Conservation (phyloP, 1,140 invertebrate genomes). For the Leptoteleia sp. region DNA sequence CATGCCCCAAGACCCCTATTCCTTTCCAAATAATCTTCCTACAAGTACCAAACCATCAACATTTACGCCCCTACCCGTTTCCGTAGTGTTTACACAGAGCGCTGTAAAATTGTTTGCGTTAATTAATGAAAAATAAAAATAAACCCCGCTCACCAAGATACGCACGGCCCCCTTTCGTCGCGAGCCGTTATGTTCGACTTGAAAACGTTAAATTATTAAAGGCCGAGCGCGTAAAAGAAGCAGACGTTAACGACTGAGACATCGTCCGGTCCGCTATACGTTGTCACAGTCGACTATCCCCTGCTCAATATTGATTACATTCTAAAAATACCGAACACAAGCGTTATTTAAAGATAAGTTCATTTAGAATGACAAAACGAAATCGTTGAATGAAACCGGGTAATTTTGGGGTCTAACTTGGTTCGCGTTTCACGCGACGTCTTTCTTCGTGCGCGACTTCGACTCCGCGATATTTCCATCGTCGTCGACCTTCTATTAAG, state of each 20-base stretch:
- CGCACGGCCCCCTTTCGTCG: slow-evolving; percentile 3
- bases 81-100: too few species aligned
- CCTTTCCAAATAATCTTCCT: too few species aligned
- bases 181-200: neutral
- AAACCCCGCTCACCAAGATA: neutral
- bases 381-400: slow-evolving; percentile 42
- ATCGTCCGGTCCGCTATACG: slow-evolving; percentile 40
- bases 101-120: too few species aligned
- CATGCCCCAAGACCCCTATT: too few species aligned
- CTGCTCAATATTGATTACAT: slow-evolving; percentile 59
- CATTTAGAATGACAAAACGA: slow-evolving; percentile 57
- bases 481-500: slow-evolving; percentile 60
- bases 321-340: slow-evolving; percentile 52
- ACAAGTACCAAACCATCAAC: too few species aligned
- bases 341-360: slow-evolving; percentile 54
- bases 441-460: slow-evolving; percentile 36
- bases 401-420: slow-evolving; percentile 59
- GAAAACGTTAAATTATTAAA: slow-evolving; percentile 30
- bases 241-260: slow-evolving; percentile 44
- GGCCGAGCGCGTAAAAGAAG: slow-evolving; percentile 21
- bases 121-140: neutral
- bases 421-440: too few species aligned
- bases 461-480: slow-evolving; percentile 62
- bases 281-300: slow-evolving; percentile 46
- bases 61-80: too few species aligned